These are phyloP conservation scores for Balaeniceps rex DNA, from an alignment of 2,113 vertebrate genomes.

Conservation along the genomic window DNA sequence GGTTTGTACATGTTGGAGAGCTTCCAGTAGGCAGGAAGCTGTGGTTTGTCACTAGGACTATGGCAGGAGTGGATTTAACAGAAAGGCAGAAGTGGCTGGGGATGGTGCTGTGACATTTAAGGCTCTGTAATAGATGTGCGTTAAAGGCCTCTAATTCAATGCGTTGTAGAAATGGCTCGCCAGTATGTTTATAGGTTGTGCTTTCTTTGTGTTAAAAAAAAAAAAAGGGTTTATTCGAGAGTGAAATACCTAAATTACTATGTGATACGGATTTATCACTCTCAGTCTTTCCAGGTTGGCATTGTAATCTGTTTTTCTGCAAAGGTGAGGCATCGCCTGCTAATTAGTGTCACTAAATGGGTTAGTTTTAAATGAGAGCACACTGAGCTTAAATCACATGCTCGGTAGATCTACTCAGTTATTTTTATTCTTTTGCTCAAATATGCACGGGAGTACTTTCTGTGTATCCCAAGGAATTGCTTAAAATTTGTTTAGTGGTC, in stretches of 20 bases:
- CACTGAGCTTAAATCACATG: background rate
- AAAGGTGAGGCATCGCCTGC: slow-evolving; percentile 28
- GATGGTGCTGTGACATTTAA: background rate
- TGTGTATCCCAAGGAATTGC: background rate
- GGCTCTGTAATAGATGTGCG: background rate
- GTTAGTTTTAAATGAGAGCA: slow-evolving; percentile 13
- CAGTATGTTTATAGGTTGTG: background rate
- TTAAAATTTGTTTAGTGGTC: background rate
- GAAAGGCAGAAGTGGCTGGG: background rate
- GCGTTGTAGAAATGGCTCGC: background rate
- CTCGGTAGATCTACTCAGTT: background rate
- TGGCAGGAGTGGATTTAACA: background rate
- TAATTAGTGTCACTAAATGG: slow-evolving; percentile 34
- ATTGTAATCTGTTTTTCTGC: background rate
- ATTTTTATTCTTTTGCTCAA: background rate
- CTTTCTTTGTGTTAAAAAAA: background rate
- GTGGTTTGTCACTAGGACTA: background rate
- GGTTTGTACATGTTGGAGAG: background rate
- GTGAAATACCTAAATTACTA: background rate
- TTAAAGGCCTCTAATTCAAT: background rate
- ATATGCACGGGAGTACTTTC: background rate
- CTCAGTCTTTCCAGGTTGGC: background rate
- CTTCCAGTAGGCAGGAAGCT: background rate
- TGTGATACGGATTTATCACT: background rate
- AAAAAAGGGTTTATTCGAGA: background rate